Conservation (phyloP, 2,113 vertebrate species). For the Chamaea fasciata region DNA sequence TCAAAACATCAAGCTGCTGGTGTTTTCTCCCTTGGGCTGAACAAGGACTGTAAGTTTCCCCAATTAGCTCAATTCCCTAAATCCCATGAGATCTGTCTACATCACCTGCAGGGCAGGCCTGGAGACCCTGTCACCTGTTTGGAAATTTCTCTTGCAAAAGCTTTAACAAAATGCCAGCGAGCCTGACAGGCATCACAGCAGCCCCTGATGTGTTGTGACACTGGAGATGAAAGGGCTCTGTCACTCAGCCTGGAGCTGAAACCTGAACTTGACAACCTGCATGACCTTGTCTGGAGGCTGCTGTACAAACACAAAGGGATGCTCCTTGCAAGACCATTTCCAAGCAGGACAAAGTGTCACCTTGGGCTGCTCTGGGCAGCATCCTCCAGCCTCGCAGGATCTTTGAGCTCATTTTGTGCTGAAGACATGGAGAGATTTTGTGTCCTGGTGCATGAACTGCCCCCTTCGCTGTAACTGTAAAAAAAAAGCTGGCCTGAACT, state of each 20-base stretch:
- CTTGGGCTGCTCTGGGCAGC: background rate
- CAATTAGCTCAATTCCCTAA: background rate
- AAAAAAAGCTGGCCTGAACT: background rate
- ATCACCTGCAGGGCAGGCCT: background rate
- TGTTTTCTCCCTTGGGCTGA: too few species aligned
- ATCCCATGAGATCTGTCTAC: background rate
- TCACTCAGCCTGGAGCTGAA: background rate
- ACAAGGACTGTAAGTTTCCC: background rate
- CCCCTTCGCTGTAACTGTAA: background rate
- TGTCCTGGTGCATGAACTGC: background rate
- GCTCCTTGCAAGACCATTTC: background rate
- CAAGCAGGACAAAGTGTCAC: background rate
- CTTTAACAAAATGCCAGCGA: background rate
- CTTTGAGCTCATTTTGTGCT: background rate
- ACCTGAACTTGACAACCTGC: background rate
- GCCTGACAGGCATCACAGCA: background rate
- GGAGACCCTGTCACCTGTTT: background rate
- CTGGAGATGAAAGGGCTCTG: background rate
- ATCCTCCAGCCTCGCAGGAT: fast-evolving
- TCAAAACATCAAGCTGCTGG: too few species aligned
- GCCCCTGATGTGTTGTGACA: background rate
- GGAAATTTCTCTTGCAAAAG: background rate
- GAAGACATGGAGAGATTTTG: background rate
- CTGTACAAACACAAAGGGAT: background rate
- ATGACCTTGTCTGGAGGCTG: background rate